These are phyloP conservation scores for Tragelaphus imberbis DNA, from an alignment of 2,113 vertebrate species.

Conservation along the genomic window DNA sequence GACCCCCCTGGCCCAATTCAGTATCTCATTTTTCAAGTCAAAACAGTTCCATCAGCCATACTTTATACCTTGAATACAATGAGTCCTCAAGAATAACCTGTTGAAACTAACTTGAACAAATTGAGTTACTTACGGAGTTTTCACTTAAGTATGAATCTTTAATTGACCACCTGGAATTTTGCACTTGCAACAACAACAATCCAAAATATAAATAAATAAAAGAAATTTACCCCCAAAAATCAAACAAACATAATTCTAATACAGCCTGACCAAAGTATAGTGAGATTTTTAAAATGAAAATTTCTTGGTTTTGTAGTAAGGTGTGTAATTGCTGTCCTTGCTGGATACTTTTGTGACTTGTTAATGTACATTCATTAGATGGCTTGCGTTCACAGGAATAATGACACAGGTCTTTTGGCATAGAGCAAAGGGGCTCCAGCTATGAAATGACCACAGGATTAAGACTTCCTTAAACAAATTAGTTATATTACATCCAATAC, in stretches of 20 bases:
- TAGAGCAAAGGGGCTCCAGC: not conserved
- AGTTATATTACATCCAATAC: not conserved
- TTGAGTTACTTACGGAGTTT: not conserved
- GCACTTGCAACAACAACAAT: not conserved
- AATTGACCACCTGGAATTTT: not conserved
- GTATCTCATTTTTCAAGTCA: not conserved
- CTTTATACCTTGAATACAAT: not conserved
- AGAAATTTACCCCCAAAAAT: not conserved
- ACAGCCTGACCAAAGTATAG: not conserved
- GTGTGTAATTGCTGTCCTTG: not conserved
- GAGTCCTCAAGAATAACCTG: not conserved
- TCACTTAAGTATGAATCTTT: not conserved
- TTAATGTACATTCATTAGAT: not conserved
- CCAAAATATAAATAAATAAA: not conserved
- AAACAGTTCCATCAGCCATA: not conserved
- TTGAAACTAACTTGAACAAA: not conserved
- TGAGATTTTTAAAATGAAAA: not conserved
- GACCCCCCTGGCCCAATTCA: not conserved
- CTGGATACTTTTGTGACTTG: not conserved
- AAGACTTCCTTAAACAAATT: not conserved
- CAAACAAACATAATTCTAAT: not conserved
- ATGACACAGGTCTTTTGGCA: not conserved
- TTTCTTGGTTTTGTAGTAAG: not conserved
- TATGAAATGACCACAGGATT: not conserved
- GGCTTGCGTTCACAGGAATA: not conserved